Evolutionary conservation across 1,140 invertebrate species (phyloP).

Genomic region (Liolophura sinensis): DNA sequence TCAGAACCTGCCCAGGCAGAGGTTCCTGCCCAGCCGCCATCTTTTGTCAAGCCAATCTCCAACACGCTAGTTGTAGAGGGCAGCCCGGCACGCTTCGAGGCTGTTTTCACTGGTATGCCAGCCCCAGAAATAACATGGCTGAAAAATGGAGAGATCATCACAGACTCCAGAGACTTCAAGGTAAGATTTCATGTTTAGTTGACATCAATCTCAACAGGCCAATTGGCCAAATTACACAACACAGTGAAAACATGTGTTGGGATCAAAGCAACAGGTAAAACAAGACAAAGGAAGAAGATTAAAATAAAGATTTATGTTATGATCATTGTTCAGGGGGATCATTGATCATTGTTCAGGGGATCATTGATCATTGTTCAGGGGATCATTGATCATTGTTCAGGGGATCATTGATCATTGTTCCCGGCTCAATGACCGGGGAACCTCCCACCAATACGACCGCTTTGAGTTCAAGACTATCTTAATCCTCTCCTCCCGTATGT

Average conservation of each 20-base stretch:
- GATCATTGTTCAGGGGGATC: neutral
- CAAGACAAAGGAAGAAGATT: too few species aligned
- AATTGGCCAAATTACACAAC: neutral
- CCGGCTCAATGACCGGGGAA: too few species aligned
- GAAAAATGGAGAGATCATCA: constrained; percentile 74
- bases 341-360: neutral
- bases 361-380: too few species aligned
- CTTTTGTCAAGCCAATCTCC: constrained; percentile 77
- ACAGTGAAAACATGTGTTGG: neutral
- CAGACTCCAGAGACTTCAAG: constrained; percentile 49
- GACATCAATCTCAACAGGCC: neutral
- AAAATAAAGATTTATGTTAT: too few species aligned
- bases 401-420: neutral
- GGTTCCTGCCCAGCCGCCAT: constrained; percentile 80
- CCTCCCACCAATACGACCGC: too few species aligned
- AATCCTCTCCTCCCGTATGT: too few species aligned
- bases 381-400: neutral
- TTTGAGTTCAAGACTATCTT: too few species aligned
- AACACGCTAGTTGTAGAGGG: constrained; percentile 52
- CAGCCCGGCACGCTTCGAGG: constrained; percentile 89
- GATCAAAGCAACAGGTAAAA: too few species aligned
- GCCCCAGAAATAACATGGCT: constrained; percentile 98
- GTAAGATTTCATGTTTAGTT: constrained; percentile 19
- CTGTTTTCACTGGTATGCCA: constrained; percentile 91
- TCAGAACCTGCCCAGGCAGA: constrained; percentile 80